A percentile compares a stretch with the other conserved stretches of the same genome.
phyloP scores from a whole-genome alignment of 2,888 invertebrate genomes.

The Conus canariensis region DNA sequence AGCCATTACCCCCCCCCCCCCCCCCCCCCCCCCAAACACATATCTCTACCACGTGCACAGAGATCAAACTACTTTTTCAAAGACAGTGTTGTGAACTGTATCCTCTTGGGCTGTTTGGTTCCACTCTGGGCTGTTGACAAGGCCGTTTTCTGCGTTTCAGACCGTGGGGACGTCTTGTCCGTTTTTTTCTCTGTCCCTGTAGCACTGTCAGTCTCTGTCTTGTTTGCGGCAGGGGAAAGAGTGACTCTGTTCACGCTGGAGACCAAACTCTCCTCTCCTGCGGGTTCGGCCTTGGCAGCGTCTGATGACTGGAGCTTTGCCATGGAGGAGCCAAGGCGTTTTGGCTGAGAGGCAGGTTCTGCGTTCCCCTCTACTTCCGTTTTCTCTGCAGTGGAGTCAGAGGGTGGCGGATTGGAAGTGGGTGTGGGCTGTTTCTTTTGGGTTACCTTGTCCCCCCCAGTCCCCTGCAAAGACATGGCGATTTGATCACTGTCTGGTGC shows the following conservation, averaged over 20 bases:
- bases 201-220: not conserved
- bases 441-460: not conserved
- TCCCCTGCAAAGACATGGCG: no score
- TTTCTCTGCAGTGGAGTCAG: not conserved
- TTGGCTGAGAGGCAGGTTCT: not conserved
- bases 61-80: slow-evolving; percentile 22
- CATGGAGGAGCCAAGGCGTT: not conserved
- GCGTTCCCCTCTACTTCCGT: not conserved
- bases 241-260: not conserved
- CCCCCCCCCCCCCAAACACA: not conserved
- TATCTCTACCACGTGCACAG: not conserved
- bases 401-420: not conserved
- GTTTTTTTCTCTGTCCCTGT: not conserved
- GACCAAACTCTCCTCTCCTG: not conserved
- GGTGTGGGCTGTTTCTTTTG: not conserved
- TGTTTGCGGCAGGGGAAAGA: not conserved
- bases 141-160: not conserved
- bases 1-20: not conserved
- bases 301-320: not conserved
- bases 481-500: no score
- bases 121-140: slow-evolving; percentile 42
- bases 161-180: not conserved
- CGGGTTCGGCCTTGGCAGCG: not conserved
- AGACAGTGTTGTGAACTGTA: slow-evolving; percentile 59
- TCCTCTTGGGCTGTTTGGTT: slow-evolving; percentile 54